Conservation (phyloP, 2,888 invertebrate species). For the Melinaea menophilus region DNA sequence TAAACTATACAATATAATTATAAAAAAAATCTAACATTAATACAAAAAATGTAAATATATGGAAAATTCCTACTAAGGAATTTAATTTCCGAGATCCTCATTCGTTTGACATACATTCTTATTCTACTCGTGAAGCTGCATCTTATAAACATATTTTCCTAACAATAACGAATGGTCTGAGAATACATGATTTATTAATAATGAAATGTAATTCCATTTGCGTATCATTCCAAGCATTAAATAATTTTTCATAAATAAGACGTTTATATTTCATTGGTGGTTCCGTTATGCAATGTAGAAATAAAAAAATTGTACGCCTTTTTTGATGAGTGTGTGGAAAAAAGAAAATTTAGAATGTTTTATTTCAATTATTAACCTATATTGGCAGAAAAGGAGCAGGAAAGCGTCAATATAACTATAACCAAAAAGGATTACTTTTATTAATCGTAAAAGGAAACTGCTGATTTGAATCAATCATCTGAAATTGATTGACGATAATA, state of each 20-base stretch:
- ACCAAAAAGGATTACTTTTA: slow-evolving; percentile 12
- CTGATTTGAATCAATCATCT: slow-evolving; percentile 31
- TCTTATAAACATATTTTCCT: slow-evolving; percentile 1
- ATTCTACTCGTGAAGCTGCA: slow-evolving; percentile 12
- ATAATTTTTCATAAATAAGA: no score
- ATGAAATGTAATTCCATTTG: neutral
- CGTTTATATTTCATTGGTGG: no score
- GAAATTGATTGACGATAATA: slow-evolving; percentile 32
- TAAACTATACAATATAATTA: no score
- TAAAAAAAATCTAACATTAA: neutral
- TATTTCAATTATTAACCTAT: neutral
- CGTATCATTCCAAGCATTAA: neutral
- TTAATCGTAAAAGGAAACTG: slow-evolving; percentile 27
- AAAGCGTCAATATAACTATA: neutral
- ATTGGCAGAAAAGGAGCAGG: slow-evolving; percentile 1
- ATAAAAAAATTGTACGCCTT: neutral
- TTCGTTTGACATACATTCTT: slow-evolving; percentile 16
- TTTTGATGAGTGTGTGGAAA: neutral
- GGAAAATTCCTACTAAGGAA: slow-evolving; percentile 15
- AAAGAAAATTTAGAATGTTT: neutral
- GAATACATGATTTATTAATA: slow-evolving; percentile 8
- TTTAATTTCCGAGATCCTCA: slow-evolving; percentile 20
- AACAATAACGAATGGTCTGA: slow-evolving; percentile 5
- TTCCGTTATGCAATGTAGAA: neutral
- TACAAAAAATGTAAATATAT: slow-evolving; percentile 8